Evolutionary conservation across 2,888 invertebrate genomes (phyloP).

Genomic region (Cecidostiba fungosa): DNA sequence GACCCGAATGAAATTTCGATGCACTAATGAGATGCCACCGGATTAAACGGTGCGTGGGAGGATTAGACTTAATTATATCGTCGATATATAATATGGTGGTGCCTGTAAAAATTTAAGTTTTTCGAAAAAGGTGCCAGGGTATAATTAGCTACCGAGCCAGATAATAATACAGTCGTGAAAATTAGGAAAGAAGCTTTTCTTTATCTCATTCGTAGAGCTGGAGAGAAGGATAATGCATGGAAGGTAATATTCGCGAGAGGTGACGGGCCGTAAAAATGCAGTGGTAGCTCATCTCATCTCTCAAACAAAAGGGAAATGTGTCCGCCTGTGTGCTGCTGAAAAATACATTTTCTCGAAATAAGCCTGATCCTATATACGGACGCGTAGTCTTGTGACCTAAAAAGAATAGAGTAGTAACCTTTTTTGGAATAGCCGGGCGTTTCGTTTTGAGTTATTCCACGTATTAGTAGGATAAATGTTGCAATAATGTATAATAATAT

Average conservation of each 20-base stretch:
- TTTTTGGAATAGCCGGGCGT: too few species aligned
- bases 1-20: conserved; percentile 10
- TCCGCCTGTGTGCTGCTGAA: neutral
- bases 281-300: neutral
- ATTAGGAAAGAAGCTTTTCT: neutral
- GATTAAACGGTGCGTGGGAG: neutral
- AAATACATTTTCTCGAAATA: neutral
- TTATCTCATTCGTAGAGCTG: neutral
- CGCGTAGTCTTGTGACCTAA: too few species aligned
- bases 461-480: too few species aligned
- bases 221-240: neutral
- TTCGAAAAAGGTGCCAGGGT: too few species aligned
- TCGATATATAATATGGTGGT: too few species aligned
- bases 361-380: neutral
- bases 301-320: conserved; percentile 1
- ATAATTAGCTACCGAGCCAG: too few species aligned
- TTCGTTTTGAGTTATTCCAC: too few species aligned
- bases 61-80: too few species aligned
- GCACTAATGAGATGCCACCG: neutral
- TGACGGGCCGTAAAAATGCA: conserved; percentile 18
- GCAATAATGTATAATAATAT: too few species aligned
- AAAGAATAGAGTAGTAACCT: too few species aligned
- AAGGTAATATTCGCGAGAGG: conserved; percentile 19
- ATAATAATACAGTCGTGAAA: too few species aligned
- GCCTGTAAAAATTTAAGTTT: too few species aligned